phyloP scores from a whole-genome alignment of 2,113 vertebrate species.

The Phaetusa simplex region DNA sequence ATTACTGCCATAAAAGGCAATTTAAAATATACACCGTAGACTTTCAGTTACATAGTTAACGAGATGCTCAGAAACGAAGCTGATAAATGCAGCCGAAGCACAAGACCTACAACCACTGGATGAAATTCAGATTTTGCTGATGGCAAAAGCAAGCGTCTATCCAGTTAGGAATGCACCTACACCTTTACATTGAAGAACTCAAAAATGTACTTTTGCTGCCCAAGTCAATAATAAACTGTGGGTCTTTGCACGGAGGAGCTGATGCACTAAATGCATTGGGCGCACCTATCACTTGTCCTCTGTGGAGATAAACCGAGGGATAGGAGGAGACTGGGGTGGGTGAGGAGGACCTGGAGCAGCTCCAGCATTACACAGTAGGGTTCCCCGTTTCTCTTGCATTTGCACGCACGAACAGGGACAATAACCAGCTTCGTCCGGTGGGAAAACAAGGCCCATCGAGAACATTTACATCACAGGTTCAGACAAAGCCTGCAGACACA shows the following conservation, averaged over 20 bases:
- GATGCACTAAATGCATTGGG: background rate
- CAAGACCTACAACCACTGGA: background rate
- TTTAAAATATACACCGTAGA: background rate
- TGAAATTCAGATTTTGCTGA: background rate
- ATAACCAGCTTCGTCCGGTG: background rate
- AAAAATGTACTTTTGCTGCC: background rate
- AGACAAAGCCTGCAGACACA: background rate
- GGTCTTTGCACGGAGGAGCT: background rate
- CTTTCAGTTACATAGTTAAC: background rate
- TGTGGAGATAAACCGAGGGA: background rate
- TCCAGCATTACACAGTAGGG: background rate
- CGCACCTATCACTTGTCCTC: background rate
- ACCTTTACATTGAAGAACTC: background rate
- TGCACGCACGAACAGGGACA: rapidly evolving
- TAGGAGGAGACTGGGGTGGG: background rate
- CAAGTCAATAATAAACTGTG: background rate
- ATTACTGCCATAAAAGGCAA: background rate
- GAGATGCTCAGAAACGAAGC: background rate
- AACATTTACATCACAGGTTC: background rate
- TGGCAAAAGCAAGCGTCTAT: background rate
- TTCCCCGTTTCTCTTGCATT: background rate
- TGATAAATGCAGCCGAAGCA: background rate
- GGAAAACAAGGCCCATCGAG: background rate
- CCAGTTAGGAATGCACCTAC: background rate
- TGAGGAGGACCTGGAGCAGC: background rate